phyloP scores from a whole-genome alignment of 35 echinoderm and acorn worm species.

The Anneissia japonica region DNA sequence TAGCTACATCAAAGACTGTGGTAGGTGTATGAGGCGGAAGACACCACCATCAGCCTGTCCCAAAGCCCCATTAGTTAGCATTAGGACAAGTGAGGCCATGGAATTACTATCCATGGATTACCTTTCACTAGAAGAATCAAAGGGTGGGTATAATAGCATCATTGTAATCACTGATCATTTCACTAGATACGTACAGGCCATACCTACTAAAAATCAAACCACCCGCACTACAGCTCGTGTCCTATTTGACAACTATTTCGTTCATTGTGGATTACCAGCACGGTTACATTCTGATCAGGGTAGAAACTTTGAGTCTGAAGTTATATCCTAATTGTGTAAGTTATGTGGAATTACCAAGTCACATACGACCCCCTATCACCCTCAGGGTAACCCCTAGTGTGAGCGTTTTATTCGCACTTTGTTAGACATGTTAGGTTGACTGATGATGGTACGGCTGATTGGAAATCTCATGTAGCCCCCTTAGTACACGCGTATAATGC shows the following conservation, averaged over 20 bases:
- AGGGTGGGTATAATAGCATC: background rate
- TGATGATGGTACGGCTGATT: background rate
- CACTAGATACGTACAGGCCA: background rate
- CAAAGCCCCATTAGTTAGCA: conserved; percentile 14
- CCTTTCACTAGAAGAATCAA: background rate
- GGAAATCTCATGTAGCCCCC: conserved; percentile 12
- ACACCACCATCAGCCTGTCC: background rate
- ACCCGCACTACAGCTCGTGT: conserved; percentile 6
- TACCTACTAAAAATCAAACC: background rate
- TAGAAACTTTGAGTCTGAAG: conserved; percentile 19
- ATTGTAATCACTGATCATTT: background rate
- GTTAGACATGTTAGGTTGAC: conserved; percentile 1
- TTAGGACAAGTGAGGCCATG: background rate
- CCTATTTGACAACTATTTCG: conserved; percentile 22
- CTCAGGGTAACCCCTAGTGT: conserved; percentile 9
- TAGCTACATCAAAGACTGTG: conserved; percentile 5
- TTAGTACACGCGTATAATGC: conserved; percentile 39
- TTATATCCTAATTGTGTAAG: conserved; percentile 14
- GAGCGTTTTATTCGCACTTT: conserved; percentile 23
- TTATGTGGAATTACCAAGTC: conserved; percentile 18
- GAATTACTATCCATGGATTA: background rate
- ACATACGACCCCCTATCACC: conserved; percentile 33
- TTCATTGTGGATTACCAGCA: conserved; percentile 21
- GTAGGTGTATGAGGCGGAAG: conserved; percentile 27
- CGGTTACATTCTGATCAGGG: conserved; percentile 29